Conservation (phyloP, 1,140 invertebrate genomes). For the Daktulosphaira vitifoliae region DNA sequence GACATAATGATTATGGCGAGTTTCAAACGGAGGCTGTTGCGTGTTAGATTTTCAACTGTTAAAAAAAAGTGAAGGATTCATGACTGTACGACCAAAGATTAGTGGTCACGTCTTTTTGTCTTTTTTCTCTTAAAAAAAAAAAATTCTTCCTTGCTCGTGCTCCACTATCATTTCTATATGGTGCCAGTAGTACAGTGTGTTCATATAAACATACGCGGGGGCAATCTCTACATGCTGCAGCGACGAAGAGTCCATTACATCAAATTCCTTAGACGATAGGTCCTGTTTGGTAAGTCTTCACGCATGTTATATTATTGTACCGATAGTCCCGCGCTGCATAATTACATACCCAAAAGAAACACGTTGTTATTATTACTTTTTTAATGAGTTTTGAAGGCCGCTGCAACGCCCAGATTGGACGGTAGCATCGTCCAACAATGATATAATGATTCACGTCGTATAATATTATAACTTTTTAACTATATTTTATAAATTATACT, state of each 20-base stretch:
- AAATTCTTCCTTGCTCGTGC: too few relatives aligned
- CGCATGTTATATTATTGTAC: slow-evolving; percentile 16
- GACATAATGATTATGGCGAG: too few relatives aligned
- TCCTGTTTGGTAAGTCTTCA: slow-evolving; percentile 11
- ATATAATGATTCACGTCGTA: not conserved
- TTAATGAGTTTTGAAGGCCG: slow-evolving; percentile 17
- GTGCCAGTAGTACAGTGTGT: too few relatives aligned
- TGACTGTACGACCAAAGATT: too few relatives aligned
- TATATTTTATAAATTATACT: not conserved
- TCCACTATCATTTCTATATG: too few relatives aligned
- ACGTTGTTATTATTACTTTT: slow-evolving; percentile 22
- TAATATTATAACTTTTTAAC: slow-evolving; percentile 7
- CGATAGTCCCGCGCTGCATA: not conserved
- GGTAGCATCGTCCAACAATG: not conserved
- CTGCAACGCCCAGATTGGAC: slow-evolving; percentile 14
- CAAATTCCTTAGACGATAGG: slow-evolving; percentile 2
- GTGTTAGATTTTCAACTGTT: too few relatives aligned
- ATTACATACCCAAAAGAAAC: not conserved
- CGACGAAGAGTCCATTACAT: not conserved
- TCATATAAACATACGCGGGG: too few relatives aligned
- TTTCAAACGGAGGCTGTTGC: too few relatives aligned
- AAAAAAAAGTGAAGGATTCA: too few relatives aligned
- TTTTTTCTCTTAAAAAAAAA: too few relatives aligned
- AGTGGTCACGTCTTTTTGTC: too few relatives aligned
- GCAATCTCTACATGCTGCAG: too few relatives aligned